phyloP scores from a whole-genome alignment of 23 tunicate genomes.

The Halocynthia roretzi region DNA sequence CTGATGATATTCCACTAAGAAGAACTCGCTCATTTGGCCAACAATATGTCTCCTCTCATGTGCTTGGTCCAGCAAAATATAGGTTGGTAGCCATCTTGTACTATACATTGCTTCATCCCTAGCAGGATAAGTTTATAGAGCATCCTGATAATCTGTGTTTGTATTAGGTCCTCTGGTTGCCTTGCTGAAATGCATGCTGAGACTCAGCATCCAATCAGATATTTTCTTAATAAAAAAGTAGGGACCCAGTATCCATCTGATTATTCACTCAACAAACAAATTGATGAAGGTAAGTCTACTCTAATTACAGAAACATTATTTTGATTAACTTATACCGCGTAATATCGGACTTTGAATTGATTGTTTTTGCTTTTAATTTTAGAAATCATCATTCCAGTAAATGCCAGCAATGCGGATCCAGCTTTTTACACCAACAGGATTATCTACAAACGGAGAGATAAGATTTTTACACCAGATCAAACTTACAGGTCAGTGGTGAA shows the following conservation, averaged over 20 bases:
- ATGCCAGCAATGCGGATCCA: neutral
- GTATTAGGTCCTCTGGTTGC: no score
- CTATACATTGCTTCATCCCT: no score
- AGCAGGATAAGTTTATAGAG: no score
- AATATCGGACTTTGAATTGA: neutral
- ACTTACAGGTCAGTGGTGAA: neutral
- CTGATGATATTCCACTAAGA: no score
- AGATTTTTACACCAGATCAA: neutral
- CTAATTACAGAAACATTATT: no score
- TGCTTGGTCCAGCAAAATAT: neutral
- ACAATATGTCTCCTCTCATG: no score
- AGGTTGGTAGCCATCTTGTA: neutral
- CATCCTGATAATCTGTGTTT: no score
- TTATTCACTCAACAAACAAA: neutral
- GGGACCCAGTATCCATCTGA: constrained; percentile 8
- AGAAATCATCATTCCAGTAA: neutral
- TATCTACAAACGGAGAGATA: neutral
- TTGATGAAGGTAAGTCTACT: neutral
- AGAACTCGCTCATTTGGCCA: no score
- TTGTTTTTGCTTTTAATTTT: neutral
- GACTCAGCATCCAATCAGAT: constrained; percentile 2
- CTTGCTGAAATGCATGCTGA: neutral
- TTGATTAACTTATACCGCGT: no score
- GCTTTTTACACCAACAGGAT: neutral
- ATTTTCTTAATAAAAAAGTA: neutral